These are phyloP conservation scores for Aromia moschata DNA, from an alignment of 2,888 invertebrate genomes.

Conservation along the genomic window DNA sequence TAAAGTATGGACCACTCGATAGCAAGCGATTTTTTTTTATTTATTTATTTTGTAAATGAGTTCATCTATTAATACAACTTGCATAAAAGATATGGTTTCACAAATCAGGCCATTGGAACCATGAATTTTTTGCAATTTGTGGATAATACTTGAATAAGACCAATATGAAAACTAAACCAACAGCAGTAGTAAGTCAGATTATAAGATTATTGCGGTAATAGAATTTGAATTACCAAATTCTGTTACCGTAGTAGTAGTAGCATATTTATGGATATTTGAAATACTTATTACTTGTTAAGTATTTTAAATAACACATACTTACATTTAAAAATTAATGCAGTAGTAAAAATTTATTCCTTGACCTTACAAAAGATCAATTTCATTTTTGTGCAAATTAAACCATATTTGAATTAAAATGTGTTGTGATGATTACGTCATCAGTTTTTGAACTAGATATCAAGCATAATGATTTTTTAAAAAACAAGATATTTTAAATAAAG, in stretches of 20 bases:
- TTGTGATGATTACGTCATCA: no score
- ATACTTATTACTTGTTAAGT: slow-evolving; percentile 38
- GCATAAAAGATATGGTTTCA: slow-evolving; percentile 36
- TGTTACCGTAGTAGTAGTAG: slow-evolving; percentile 13
- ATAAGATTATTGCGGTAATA: slow-evolving; percentile 18
- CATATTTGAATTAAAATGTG: no score
- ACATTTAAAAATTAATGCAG: not conserved
- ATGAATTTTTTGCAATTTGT: slow-evolving; percentile 39
- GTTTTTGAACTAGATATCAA: no score
- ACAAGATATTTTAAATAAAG: no score
- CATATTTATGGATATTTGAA: slow-evolving; percentile 35
- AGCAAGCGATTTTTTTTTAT: slow-evolving; percentile 35
- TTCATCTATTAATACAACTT: slow-evolving; percentile 30
- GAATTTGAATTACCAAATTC: slow-evolving; percentile 7
- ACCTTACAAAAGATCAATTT: not conserved
- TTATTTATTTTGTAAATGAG: slow-evolving; percentile 1
- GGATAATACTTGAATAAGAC: slow-evolving; percentile 25
- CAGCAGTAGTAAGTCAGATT: slow-evolving; percentile 42
- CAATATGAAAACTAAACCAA: slow-evolving; percentile 47
- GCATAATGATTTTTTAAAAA: no score
- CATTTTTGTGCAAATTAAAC: no score
- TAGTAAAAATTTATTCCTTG: not conserved
- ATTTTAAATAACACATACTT: slow-evolving; percentile 31
- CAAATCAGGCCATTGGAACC: slow-evolving; percentile 21
- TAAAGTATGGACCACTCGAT: slow-evolving; percentile 28